Conservation (phyloP, 35 echinoderm and acorn worm species). For the Amphiura filiformis region DNA sequence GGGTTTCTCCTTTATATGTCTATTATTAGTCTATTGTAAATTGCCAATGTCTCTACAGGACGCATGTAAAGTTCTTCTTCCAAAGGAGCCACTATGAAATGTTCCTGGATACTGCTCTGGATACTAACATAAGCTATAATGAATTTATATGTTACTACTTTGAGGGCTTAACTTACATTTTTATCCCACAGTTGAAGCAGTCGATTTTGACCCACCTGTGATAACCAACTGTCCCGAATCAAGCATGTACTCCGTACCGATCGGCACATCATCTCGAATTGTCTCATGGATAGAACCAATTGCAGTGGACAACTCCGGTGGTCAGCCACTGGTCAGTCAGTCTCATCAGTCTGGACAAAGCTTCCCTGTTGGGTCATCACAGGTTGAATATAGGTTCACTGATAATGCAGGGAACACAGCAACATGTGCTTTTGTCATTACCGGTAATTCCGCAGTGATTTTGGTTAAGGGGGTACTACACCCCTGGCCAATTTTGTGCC, state of each 20-base stretch:
- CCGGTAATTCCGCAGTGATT: conserved; percentile 15
- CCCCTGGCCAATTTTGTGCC: no score
- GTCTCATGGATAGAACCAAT: conserved; percentile 30
- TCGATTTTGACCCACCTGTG: not conserved
- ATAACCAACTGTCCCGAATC: conserved; percentile 25
- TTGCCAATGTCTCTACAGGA: no score
- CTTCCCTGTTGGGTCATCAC: conserved; percentile 25
- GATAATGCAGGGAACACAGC: conserved; percentile 22
- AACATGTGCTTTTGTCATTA: conserved; percentile 24
- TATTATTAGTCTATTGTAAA: no score
- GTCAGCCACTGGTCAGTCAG: not conserved
- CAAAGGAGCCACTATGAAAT: no score
- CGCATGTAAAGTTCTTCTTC: no score
- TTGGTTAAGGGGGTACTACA: no score
- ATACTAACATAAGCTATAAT: no score
- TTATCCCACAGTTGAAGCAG: no score
- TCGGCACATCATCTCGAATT: not conserved
- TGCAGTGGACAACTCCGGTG: conserved; percentile 19
- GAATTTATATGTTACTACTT: no score
- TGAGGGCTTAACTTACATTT: no score
- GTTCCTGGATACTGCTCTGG: no score
- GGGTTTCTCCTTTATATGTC: no score
- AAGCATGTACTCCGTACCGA: not conserved
- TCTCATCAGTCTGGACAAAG: not conserved
- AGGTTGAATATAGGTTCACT: conserved; percentile 34